phyloP scores from a whole-genome alignment of 2,113 vertebrate species.

The Ceuthmochares aereus region DNA sequence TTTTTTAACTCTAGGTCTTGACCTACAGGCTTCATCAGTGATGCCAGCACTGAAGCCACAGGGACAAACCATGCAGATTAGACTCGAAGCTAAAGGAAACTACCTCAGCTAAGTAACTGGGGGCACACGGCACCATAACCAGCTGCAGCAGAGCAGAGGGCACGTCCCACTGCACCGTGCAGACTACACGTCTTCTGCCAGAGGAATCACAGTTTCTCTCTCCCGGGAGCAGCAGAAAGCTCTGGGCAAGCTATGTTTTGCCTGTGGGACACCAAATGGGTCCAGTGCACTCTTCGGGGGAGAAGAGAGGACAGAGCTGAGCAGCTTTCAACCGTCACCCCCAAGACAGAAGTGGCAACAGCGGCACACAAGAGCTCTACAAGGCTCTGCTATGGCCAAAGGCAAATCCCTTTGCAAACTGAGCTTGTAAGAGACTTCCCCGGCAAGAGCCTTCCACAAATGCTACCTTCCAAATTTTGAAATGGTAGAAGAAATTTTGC shows the following conservation, averaged over 20 bases:
- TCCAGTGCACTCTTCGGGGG: background rate
- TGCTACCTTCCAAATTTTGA: background rate
- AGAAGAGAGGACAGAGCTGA: background rate
- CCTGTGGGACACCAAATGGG: background rate
- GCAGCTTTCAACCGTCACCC: background rate
- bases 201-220: background rate
- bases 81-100: background rate
- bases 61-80: background rate
- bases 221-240: background rate
- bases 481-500: background rate
- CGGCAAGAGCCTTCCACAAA: background rate
- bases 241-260: background rate
- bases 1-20: background rate
- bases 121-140: background rate
- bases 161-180: fast-evolving
- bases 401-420: background rate
- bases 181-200: fast-evolving
- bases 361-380: background rate
- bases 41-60: background rate
- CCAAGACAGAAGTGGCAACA: background rate
- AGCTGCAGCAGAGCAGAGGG: background rate
- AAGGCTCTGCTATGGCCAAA: background rate
- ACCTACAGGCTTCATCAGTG: background rate
- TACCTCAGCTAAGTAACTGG: background rate
- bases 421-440: background rate